Evolutionary conservation across 2,888 invertebrate genomes (phyloP), one percentile per base, ranked within the genome.

Genomic region (Carcina quercana): DNA sequence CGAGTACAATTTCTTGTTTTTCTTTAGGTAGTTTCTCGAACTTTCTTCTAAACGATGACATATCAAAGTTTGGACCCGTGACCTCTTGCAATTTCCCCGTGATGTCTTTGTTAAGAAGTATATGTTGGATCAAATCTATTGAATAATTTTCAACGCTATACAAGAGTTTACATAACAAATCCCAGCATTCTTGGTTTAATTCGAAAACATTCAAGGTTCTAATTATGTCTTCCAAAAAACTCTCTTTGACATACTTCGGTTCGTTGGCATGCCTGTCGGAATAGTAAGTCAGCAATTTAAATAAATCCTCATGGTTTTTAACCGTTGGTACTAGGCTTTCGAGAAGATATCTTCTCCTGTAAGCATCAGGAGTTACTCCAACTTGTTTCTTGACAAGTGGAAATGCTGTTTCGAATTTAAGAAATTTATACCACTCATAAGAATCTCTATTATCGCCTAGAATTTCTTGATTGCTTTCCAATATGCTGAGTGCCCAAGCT

Each of bases 241-340:
- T 20, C 13, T 54, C 45, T 47, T 62, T 73, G 2, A 29, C 21
- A 10, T 34, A 28, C 19, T 20, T 38, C 14, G 15, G 38, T 47
- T 72, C 75, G 42, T 73, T 73, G 0, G 55, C 42, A 47, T 71
- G 70, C 34, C 65, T 59, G 1, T 63, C 52, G 33, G 59, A 57
- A 41, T 58, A 75, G 45, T 74, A 62, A n/a, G 45, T 47, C 3
- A 74, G 45, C 4, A 73, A 35, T 12, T 34, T 50, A 34, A 48
- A 47, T 11, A 71, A 32, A 2, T 74, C 59, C 2, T 41, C 29
- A 29, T 64, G 50, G 27, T 39, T 63, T 45, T 51, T 58, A 7
- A 59, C 58, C 2, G 59, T 47, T 15, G 59, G 38, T 5, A 63
- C 37, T 25, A 74, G 49, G 29, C 56, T 31, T 3, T 50, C 34